A percentile compares a stretch with the other conserved stretches of the same genome.
phyloP scores from a whole-genome alignment of 2,797 vertebrate species.

The Melopsittacus undulatus region DNA sequence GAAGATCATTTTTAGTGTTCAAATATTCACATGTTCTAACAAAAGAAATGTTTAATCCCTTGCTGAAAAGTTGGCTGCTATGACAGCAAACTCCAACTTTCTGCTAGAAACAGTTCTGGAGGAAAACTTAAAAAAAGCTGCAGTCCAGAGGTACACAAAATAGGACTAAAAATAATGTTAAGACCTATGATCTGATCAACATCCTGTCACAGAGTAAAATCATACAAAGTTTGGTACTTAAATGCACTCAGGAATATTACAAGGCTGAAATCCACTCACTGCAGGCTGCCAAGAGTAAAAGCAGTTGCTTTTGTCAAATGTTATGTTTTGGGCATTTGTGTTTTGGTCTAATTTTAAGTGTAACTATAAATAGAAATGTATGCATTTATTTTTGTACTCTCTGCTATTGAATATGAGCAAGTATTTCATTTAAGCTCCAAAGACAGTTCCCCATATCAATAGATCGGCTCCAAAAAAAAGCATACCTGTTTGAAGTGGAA shows the following conservation, averaged over 20 bases:
- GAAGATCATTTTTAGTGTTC: not conserved
- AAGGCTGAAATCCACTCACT: not conserved
- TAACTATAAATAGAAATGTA: not conserved
- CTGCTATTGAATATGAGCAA: not conserved
- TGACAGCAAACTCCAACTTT: not conserved
- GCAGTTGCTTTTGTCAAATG: not conserved
- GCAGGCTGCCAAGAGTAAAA: not conserved
- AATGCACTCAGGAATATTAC: not conserved
- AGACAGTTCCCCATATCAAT: not conserved
- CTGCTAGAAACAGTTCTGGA: not conserved
- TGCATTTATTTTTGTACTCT: not conserved
- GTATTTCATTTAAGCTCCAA: constrained; percentile 8
- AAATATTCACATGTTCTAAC: not conserved
- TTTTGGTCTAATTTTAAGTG: not conserved
- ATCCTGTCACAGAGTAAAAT: not conserved
- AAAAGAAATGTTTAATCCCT: not conserved
- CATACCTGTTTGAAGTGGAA: not conserved
- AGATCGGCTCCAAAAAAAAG: not conserved
- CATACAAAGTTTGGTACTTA: not conserved
- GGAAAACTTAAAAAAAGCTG: not conserved
- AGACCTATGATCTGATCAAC: not conserved
- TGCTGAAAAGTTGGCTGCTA: not conserved
- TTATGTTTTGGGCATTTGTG: rapidly evolving
- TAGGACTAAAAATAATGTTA: not conserved
- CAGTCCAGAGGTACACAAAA: no score